A percentile compares a stretch with the other conserved stretches of the same genome.
These are phyloP conservation scores for Myiozetetes cayanensis DNA, from an alignment of 2,113 vertebrate species.

Conservation along the genomic window DNA sequence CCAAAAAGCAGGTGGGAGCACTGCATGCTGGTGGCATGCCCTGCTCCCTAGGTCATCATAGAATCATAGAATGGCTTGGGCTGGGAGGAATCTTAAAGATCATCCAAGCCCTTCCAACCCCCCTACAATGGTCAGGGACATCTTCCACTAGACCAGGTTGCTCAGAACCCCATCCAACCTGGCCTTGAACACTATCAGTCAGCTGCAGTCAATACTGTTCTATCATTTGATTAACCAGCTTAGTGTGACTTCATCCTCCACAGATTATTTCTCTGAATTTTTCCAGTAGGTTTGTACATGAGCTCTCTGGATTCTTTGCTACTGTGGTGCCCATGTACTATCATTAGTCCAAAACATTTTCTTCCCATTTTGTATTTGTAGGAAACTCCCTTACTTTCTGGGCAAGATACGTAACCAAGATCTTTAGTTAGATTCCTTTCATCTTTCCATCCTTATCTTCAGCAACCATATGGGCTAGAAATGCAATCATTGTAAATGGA, in stretches of 20 bases:
- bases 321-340: not conserved
- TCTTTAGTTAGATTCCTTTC: not conserved
- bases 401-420: not conserved
- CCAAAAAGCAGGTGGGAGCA: not conserved
- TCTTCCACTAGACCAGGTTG: not conserved
- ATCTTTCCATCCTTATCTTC: conserved; percentile 2
- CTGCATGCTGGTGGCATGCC: not conserved
- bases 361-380: not conserved
- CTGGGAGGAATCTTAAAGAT: not conserved
- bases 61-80: not conserved
- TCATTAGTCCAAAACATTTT: not conserved
- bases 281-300: not conserved
- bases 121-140: not conserved
- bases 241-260: not conserved
- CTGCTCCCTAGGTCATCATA: not conserved
- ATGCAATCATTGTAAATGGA: not conserved
- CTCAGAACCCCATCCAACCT: not conserved
- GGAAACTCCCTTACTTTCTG: not conserved
- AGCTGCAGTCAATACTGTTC: not conserved
- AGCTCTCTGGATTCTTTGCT: not conserved
- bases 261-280: not conserved
- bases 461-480: not conserved
- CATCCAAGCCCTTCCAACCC: not conserved
- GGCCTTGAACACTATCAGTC: not conserved
- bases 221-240: not conserved